Evolutionary conservation across 2,113 vertebrate genomes (phyloP), one percentile per base, ranked within the genome.

Genomic region (Cinclus cinclus): DNA sequence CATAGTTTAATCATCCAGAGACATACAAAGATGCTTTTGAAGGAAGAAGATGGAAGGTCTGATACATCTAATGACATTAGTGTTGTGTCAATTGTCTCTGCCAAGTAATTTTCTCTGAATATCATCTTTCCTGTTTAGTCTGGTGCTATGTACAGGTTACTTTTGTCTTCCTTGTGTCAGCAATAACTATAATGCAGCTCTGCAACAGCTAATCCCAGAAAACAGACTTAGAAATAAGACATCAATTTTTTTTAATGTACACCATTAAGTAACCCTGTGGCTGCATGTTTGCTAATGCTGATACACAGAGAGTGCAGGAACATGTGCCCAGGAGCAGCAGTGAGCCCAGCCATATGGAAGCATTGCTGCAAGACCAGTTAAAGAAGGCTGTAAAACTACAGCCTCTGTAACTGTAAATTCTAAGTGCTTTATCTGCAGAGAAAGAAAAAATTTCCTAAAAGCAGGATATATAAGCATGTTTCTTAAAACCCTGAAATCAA

Each of bases 291-390:
- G 78, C 30, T 71, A 35, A 55, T 37, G 56, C 55, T 35, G 37
- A 50, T 41, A 42, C 6, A 33, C 9, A 60, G 27, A 24, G 4
- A 39, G 42, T 5, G 22, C 21, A 68, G 65, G 41, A 65, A 80
- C 6, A 22, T 1, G 42, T 23, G 37, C 13, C 55, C 0, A 0
- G 37, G 42, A 85, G 65, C 44, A 90, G 62, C 60, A 78, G 33
- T 28, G 53, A 60, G 39, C 59, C 22, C 74, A 71, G 4, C 22
- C n/a, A 11, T 20, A 33, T 3, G 13, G 69, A n/a, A 64, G 15
- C 24, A 20, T 7, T 17, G 46, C 0, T 59, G 33, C 30, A 52
- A 39, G 52, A 46, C 5, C 10, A 7, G 13, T 55, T 55, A 23
- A 75, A 71, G 39, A 9, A 68, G 63, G 27, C 37, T 67, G 84